phyloP scores from a whole-genome alignment of 2,113 vertebrate species.

The Orycteropus afer region DNA sequence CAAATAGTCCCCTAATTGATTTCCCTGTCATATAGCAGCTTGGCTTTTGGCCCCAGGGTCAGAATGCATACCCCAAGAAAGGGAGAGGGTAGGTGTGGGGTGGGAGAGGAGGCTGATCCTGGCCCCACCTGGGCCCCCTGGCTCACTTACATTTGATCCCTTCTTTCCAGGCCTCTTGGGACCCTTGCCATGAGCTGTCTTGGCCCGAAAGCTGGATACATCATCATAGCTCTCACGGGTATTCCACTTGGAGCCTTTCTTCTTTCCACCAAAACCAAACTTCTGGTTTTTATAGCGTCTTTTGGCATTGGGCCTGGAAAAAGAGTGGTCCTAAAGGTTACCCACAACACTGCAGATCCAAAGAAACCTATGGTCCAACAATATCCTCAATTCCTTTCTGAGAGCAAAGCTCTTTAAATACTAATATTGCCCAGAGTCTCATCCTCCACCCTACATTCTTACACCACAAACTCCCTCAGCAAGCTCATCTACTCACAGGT shows the following conservation, averaged over 20 bases:
- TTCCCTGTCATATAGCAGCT: not conserved
- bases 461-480: not conserved
- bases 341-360: not conserved
- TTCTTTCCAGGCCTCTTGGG: constrained; percentile 85
- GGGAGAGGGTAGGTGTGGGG: not conserved
- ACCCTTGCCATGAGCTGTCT: constrained; percentile 90
- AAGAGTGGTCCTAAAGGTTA: constrained; percentile 14
- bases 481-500: not conserved
- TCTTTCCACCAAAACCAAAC: constrained; percentile 98
- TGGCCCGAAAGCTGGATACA: constrained; percentile 92
- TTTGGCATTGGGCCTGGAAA: constrained; percentile 91
- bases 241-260: constrained; percentile 97
- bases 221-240: constrained; percentile 96
- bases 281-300: constrained; percentile 95
- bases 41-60: not conserved
- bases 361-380: not conserved
- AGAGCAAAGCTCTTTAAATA: not conserved
- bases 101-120: not conserved
- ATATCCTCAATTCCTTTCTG: not conserved
- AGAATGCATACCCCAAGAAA: not conserved
- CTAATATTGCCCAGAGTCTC: not conserved
- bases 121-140: not conserved
- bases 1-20: too few species aligned
- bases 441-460: not conserved
- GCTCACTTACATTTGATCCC: constrained; percentile 86